Evolutionary conservation across 2,888 invertebrate species (phyloP), one percentile per base, ranked within the genome.

Genomic region (Microplitis manilae): DNA sequence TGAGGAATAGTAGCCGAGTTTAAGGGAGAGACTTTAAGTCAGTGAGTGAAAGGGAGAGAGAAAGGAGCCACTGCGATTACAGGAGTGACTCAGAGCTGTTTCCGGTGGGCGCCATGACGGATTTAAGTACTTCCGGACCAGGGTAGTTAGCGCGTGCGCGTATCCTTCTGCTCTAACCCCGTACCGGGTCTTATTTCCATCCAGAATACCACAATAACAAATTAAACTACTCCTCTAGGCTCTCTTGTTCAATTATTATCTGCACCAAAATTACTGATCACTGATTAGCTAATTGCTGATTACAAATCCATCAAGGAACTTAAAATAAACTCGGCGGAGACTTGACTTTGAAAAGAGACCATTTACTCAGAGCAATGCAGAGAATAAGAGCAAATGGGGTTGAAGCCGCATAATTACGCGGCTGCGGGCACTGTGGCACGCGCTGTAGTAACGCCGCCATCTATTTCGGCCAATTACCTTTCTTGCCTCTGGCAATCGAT

Each of bases 81-180:
- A 84, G 85, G 85, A 87, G 86, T 87, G 87, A 87, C 86, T 87
- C 87, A 87, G 87, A 84, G 77, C 84, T 83, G 87, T 86, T 87
- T 87, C 87, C 87, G 87, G 85, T 86, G 81, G 87, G 83, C 87
- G 87, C 87, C 87, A 87, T 87, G 87, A 87, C 87, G 85, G 87
- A 87, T 87, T 87, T 86, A 87, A 87, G 86, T 86, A 87, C 87
- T 86, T 87, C 87, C 87, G 87, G 84, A 80, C 40, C 74, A 74
- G 75, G 78, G 75, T 64, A 67, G 83, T 81, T 83, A 82, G 87
- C 86, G 87, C 87, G 85, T 87, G 86, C 86, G 85, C 86, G 81
- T 69, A 78, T 79, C 76, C 65, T 38, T 30, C 65, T 20, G 30
- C 30, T 4, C 30, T 30, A 2, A 30, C 30, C 30, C 30, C 30